Percentiles rank a stretch among this genome's conserved stretches.
These are phyloP conservation scores for Bimastos eiseni DNA, from an alignment of 2,888 invertebrate species.

Conservation along the genomic window DNA sequence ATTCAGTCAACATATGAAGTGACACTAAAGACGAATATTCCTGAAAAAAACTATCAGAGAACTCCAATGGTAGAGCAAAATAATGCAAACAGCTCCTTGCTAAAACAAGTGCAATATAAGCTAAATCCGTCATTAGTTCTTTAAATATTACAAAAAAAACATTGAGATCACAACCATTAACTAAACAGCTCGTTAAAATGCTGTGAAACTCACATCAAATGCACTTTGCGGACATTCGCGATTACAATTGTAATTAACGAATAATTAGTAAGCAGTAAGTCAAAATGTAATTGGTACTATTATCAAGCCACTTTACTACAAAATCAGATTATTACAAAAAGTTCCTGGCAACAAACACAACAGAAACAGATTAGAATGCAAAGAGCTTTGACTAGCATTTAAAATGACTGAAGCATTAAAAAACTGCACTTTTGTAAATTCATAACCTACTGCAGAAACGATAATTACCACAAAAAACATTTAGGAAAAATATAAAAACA, in stretches of 20 bases:
- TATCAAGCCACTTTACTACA: not conserved
- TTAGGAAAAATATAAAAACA: not conserved
- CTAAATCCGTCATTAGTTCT: not conserved
- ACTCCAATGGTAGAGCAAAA: not conserved
- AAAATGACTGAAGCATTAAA: not conserved
- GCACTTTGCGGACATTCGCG: too few species aligned
- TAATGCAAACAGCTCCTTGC: not conserved
- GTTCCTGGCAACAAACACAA: not conserved
- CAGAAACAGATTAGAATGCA: not conserved
- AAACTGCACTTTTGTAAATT: not conserved
- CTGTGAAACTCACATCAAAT: not conserved
- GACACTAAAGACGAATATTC: not conserved
- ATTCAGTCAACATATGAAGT: not conserved
- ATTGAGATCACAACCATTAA: not conserved
- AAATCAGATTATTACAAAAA: not conserved
- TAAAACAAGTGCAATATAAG: not conserved
- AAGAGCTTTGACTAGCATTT: not conserved
- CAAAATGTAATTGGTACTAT: conserved; percentile 8
- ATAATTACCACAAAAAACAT: not conserved
- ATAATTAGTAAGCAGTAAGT: not conserved
- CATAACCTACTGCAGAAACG: not conserved
- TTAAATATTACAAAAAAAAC: not conserved
- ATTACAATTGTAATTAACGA: not conserved
- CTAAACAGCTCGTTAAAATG: not conserved
- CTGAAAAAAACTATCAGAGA: not conserved